phyloP scores from a whole-genome alignment of 2,888 invertebrate genomes.

The Punctoribates punctum region DNA sequence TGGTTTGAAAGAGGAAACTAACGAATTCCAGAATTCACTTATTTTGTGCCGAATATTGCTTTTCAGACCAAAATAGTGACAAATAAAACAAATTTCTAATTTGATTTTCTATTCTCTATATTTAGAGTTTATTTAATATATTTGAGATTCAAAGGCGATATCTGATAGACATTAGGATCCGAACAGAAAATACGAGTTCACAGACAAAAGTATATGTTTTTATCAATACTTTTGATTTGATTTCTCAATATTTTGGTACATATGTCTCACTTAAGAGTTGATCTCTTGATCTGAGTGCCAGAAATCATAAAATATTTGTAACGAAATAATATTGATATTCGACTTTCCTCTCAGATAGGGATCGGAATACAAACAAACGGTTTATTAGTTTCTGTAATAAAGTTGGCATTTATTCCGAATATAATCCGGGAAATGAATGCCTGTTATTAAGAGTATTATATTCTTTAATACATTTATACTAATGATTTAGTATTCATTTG shows the following conservation, averaged over 20 bases:
- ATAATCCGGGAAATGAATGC: too few relatives aligned
- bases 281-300: conserved; percentile 7
- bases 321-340: background rate
- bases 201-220: conserved; percentile 10
- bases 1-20: too few relatives aligned
- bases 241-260: background rate
- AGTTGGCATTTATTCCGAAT: too few relatives aligned
- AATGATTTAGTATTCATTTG: too few relatives aligned
- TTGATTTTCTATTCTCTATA: too few relatives aligned
- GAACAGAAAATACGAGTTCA: background rate
- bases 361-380: background rate
- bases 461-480: too few relatives aligned
- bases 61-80: too few relatives aligned
- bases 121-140: background rate
- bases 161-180: background rate
- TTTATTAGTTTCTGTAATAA: too few relatives aligned
- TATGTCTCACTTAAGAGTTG: conserved; percentile 2
- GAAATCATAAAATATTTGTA: background rate
- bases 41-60: too few relatives aligned
- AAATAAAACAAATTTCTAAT: too few relatives aligned
- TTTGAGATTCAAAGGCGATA: background rate
- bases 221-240: conserved; percentile 1
- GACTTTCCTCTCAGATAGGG: background rate
- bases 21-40: too few relatives aligned
- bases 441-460: too few relatives aligned